A percentile compares a stretch with the other conserved stretches of the same genome.
These are phyloP conservation scores for Campoplex nolae DNA, from an alignment of 2,888 invertebrate genomes.

Conservation along the genomic window DNA sequence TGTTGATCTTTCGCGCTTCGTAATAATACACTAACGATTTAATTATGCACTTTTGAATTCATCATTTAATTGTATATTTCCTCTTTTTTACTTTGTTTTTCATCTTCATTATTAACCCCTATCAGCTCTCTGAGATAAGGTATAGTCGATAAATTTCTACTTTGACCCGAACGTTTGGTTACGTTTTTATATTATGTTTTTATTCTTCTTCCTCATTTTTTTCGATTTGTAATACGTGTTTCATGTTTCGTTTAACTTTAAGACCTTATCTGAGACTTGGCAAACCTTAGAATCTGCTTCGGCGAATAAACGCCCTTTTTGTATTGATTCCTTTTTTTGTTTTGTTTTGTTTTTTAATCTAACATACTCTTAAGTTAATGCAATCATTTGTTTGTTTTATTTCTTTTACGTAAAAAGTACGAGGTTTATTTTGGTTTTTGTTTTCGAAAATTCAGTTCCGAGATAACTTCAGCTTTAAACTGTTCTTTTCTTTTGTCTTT, in stretches of 20 bases:
- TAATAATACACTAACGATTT: conserved; percentile 79
- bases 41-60: conserved; percentile 74
- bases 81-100: conserved; percentile 12
- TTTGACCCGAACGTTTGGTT: conserved; percentile 64
- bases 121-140: conserved; percentile 68
- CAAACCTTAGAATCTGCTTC: conserved; percentile 78
- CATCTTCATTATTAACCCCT: conserved; percentile 52
- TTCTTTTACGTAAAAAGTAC: conserved; percentile 56
- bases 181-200: conserved; percentile 54
- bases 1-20: conserved; percentile 76
- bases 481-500: conserved; percentile 6
- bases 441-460: conserved; percentile 32
- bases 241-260: conserved; percentile 52
- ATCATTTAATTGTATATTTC: conserved; percentile 74
- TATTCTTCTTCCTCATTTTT: conserved; percentile 69
- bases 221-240: conserved; percentile 40
- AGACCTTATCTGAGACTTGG: conserved; percentile 77
- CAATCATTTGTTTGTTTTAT: conserved; percentile 42
- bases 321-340: conserved; percentile 39
- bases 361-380: conserved; percentile 68
- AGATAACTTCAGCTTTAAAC: conserved; percentile 41
- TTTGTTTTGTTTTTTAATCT: conserved; percentile 47
- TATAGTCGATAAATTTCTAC: conserved; percentile 73
- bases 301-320: conserved; percentile 69
- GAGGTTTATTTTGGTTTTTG: conserved; percentile 55